Base-by-base conservation (phyloP, 2,797 vertebrate species). In the Phoeniculus purpureus region DNA sequence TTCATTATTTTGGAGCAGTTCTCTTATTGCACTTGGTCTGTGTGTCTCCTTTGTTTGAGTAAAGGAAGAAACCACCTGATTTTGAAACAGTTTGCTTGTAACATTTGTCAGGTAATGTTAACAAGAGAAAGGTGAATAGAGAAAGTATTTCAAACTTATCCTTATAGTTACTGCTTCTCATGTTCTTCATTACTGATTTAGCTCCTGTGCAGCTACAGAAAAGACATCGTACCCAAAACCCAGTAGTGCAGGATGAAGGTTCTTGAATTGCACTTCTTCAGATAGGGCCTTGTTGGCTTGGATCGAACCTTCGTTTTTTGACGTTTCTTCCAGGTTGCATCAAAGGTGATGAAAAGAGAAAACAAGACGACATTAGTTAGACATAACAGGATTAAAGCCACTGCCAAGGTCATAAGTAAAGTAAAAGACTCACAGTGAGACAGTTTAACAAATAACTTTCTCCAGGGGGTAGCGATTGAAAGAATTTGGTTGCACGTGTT, bases 261-360 rank as follows among this genome's bases (percentile, higher is more conserved):
- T 87, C 75, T 90, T 96, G 95, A 93, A 95, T 70, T 79, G 8
- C 6, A 52, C 95, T 92, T 88, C 94, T 90, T 98, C 98, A 99
- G 98, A 99, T 99, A 97, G 98, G 98, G 82, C 98, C 98, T 89
- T 97, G 99, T 95, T 98, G 98, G 91, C 97, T 99, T 86, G 99
- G 99, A 96, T 99, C 98, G 13, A 99, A 99, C 82, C 99, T 98
- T 96, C 99, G 97, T 97, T 99, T 99, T 98, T 99, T 99, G 98
- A 99, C 99, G 97, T 99, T 99, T 99, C 99, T 99, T 99, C 96
- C 97, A 96, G 92, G 83, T 94, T 74, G 84, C 92, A 94, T 95
- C 91, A 97, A 87, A 95, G 88, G 91, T 96, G 93, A 91, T 31
- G 90, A 92, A 94, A 95, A 96, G 75, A 87, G 92, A 97, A 92